Base-by-base conservation (phyloP, 1,140 invertebrate genomes). In the Hestina assimilis region DNA sequence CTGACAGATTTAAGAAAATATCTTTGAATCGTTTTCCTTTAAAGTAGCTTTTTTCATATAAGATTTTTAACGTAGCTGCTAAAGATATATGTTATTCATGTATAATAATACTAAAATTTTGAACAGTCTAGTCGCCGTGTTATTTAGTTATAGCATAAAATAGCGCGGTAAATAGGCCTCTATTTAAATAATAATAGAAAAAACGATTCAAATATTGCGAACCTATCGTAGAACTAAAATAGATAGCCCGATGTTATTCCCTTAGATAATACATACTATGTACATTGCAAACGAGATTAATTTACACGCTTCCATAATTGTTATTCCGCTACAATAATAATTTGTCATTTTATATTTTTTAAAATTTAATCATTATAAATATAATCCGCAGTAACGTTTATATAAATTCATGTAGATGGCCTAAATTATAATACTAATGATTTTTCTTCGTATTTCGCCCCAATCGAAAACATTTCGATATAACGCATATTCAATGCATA, bases 281-380 rank as follows among this genome's bases (percentile, higher is more conserved):
- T 87, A 87, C 82, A 87, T 62, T 73, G 82, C 80, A 83, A 79
- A 84, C 72, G 67, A 82, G 69, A 77, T 66, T 75, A 76, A 76
- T 75, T 71, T 79, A 81, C 66, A 81, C 70, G 77, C 69, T 42
- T n/a, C 26, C 46, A 35, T 31, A 41, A n/a, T n/a, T n/a, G n/a
- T 28, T 59, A 58, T 73, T 73, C 69, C 51, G 76, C 77, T 82
- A 83, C 70, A 19, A 73, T 81, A 19, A 73, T 81, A 82, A 83
- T 85, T 85, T 85, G 79, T 85, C 75, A 83, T 85, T 83, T 84
- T 23, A 26, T 45, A 26, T 26, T 45, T 28, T 11, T 45, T 45
- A 15, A 29, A 28, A 28, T 65, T 63, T 47, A 50, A 63, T 66
- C 75, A 75, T 75, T 75, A 83, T 84, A 84, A 81, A 84, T 80